A percentile compares a stretch with the other conserved stretches of the same genome.
Conservation (phyloP, 2,113 vertebrate species). For the Clinocottus analis region DNA sequence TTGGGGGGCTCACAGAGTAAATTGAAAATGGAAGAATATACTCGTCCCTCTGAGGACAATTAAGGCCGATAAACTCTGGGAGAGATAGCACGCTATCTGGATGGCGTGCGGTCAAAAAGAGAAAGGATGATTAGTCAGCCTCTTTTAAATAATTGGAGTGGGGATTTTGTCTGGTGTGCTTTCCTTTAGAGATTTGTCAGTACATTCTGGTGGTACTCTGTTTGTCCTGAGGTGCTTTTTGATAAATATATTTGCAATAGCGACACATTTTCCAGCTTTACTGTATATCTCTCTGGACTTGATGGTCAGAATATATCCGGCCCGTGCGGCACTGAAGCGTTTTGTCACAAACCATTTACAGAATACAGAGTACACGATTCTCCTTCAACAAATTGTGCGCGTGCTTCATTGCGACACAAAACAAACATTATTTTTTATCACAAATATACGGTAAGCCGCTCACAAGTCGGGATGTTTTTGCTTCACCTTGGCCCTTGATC, state of each 20-base stretch:
- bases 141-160: slow-evolving; percentile 45
- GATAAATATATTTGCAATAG: slow-evolving; percentile 15
- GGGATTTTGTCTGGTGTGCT: slow-evolving; percentile 10
- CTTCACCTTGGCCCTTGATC: slow-evolving; percentile 39
- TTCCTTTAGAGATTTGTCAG: slow-evolving; percentile 25
- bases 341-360: background rate
- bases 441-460: background rate
- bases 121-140: slow-evolving; percentile 52
- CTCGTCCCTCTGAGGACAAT: slow-evolving; percentile 41
- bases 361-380: background rate
- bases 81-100: slow-evolving; percentile 35
- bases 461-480: background rate
- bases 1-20: background rate
- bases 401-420: slow-evolving; percentile 12
- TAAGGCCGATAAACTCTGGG: slow-evolving; percentile 43
- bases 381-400: background rate
- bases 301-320: slow-evolving; percentile 34
- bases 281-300: slow-evolving; percentile 1
- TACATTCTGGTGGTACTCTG: slow-evolving; percentile 11
- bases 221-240: slow-evolving; percentile 8
- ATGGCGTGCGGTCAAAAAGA: slow-evolving; percentile 42
- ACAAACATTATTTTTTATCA: slow-evolving; percentile 1
- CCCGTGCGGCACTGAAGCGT: background rate
- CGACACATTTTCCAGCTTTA: slow-evolving; percentile 9
- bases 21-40: slow-evolving; percentile 25